Evolutionary conservation across 2,888 invertebrate species (phyloP), one percentile per base, ranked within the genome.

Genomic region (Tinea pellionella): DNA sequence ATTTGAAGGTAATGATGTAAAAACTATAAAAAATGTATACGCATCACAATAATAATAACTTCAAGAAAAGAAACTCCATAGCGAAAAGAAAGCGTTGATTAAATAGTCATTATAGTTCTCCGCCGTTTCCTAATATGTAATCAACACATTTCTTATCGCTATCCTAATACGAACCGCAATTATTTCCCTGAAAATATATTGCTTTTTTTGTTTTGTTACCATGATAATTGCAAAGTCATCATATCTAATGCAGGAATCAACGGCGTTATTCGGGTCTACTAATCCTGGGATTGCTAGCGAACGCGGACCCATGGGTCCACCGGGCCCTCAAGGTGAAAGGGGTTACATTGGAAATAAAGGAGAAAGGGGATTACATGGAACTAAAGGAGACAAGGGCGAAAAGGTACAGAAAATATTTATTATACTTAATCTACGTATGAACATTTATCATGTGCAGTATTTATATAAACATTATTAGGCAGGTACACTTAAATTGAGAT

Each of bases 311-410:
- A 89, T 90, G 77, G 92, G 94, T 63, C 86, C 92, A 41, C 71
- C 84, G 16, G 93, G 93, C 24, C 88, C 89, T 51, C 88, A 89
- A 68, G 92, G 92, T 61, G 92, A 92, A 72, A 83, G 90, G 66
- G 92, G 92, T 43, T 88, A 89, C 66, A 80, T 80, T 61, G 90
- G 90, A 56, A 82, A 81, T 67, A 90, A 90, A 71, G 92, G 92
- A 58, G 90, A 90, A 65, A 84, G 89, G 62, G 90, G 90, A 71
- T 87, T 89, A 79, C 81, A 88, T 59, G 90, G 90, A 62, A 77
- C 89, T 63, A 90, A 91, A 75, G 92, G 94, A 64, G 88, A 89
- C 67, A 92, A 92, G 82, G 94, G 95, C 64, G 93, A 93, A 69
- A 90, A 94, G 80, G 95, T 90, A 57, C 47, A 16, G 74, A 89